These are phyloP conservation scores for Gymnodraco acuticeps DNA, from an alignment of 2,797 vertebrate genomes.

Conservation along the genomic window DNA sequence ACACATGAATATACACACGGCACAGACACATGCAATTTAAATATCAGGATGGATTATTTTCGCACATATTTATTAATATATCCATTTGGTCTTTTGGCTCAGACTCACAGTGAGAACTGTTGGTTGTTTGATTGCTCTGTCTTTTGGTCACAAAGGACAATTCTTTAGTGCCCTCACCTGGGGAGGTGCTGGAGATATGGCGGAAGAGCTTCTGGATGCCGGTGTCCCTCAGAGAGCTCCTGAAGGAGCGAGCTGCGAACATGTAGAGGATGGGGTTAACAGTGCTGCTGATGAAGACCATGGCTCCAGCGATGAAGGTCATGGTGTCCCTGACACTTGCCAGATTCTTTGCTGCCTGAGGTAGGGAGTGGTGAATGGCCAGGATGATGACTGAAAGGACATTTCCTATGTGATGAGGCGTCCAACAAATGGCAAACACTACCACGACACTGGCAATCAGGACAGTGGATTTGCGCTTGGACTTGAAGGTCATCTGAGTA, in stretches of 20 bases:
- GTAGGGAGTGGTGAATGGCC: constrained; percentile 46
- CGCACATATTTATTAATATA: constrained; percentile 75
- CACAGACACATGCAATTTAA: neutral
- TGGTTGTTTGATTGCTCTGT: constrained; percentile 77
- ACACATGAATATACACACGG: constrained; percentile 25
- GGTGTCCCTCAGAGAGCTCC: constrained; percentile 82
- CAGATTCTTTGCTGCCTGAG: constrained; percentile 54
- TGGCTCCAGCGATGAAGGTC: constrained; percentile 84
- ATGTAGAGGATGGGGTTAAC: constrained; percentile 91
- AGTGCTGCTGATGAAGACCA: constrained; percentile 90
- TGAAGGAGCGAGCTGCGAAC: constrained; percentile 89
- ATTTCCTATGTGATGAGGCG: constrained; percentile 89
- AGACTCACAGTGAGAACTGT: constrained; percentile 65
- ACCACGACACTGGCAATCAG: constrained; percentile 87
- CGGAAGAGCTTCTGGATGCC: constrained; percentile 89
- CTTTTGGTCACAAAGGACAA: constrained; percentile 83
- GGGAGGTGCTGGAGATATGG: constrained; percentile 86
- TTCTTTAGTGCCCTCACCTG: constrained; percentile 83
- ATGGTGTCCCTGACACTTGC: constrained; percentile 67
- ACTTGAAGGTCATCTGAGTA: constrained; percentile 86
- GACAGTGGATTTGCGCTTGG: constrained; percentile 85
- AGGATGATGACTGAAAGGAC: constrained; percentile 81
- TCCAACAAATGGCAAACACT: constrained; percentile 89
- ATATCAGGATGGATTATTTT: constrained; percentile 60
- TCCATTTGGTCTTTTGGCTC: constrained; percentile 76